These are phyloP conservation scores for Thinocorus orbignyianus DNA, from an alignment of 2,113 vertebrate species.

Conservation along the genomic window DNA sequence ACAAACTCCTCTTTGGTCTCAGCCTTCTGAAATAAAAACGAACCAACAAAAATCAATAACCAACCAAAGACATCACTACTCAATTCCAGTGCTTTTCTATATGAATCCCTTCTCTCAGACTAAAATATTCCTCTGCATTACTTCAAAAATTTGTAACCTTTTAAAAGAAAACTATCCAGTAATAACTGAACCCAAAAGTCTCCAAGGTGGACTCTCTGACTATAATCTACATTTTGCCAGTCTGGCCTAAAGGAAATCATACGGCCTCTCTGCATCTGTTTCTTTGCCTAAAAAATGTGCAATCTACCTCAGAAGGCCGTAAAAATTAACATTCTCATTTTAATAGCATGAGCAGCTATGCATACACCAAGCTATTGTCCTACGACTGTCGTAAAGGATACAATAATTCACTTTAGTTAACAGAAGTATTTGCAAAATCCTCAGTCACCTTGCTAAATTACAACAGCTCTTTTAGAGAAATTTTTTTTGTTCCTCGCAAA, in stretches of 20 bases:
- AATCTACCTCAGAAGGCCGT: background rate
- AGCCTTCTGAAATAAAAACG: slow-evolving; percentile 54
- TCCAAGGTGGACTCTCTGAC: background rate
- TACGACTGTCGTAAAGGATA: background rate
- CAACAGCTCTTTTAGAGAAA: background rate
- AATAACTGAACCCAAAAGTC: background rate
- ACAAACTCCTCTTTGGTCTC: slow-evolving; percentile 78
- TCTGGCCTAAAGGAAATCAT: background rate
- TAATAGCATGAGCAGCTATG: background rate
- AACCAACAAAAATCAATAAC: background rate
- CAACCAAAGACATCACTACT: background rate
- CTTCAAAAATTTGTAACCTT: background rate
- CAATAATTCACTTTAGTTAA: background rate
- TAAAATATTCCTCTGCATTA: background rate
- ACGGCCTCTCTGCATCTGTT: background rate
- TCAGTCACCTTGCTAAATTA: background rate
- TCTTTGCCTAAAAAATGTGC: background rate
- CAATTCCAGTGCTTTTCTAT: background rate
- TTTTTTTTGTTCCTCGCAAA: background rate
- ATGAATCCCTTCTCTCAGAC: background rate
- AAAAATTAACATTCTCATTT: background rate
- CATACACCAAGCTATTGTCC: background rate
- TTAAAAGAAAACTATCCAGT: background rate
- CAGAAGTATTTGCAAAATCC: background rate
- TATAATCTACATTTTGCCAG: background rate